Evolutionary conservation across 1,140 invertebrate genomes (phyloP), one percentile per base, ranked within the genome.

Genomic region (Galleria mellonella): DNA sequence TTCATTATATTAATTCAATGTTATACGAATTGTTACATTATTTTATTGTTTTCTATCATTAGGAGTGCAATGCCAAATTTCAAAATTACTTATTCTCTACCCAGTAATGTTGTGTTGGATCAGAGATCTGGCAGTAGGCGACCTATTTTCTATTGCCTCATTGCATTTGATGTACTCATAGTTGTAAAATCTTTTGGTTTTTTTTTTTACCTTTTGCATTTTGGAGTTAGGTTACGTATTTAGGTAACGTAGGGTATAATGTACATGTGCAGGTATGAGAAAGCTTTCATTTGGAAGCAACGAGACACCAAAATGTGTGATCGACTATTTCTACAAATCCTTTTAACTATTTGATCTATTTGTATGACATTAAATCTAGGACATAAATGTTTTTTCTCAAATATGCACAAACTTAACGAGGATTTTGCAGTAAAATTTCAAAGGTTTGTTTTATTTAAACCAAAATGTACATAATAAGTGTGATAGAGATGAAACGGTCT

Each of bases 401-500:
- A 76, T 76, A 77, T 79, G 81, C 81, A 84, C 81, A 84, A 84
- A 84, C 65, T 76, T 79, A 77, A 69, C 75, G 73, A 74, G 55
- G 59, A 74, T 64, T 72, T 73, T 70, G 67, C 71, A 70, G 66
- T 78, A 62, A 74, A 67, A 59, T 79, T 75, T 75, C 70, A 66
- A 68, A 70, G 73, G 77, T 82, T 84, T 81, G 75, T 84, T 84
- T 79, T 84, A 82, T 84, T 82, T 69, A 82, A 84, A 84, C 81
- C 81, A 78, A 37, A 83, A 78, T 84, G 81, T 84, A 84, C 75
- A 84, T 82, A 78, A 73, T 78, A 82, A 75, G 81, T 84, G 81
- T 84, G 81, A 84, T 84, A 84, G 81, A 82, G 81, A 84, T 78
- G 77, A 74, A 84, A 82, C 72, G 69, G 81, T 84, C 81, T 84